These are phyloP conservation scores for Stichopus chloronotus DNA, from an alignment of 35 echinoderm and acorn worm genomes.

Conservation along the genomic window DNA sequence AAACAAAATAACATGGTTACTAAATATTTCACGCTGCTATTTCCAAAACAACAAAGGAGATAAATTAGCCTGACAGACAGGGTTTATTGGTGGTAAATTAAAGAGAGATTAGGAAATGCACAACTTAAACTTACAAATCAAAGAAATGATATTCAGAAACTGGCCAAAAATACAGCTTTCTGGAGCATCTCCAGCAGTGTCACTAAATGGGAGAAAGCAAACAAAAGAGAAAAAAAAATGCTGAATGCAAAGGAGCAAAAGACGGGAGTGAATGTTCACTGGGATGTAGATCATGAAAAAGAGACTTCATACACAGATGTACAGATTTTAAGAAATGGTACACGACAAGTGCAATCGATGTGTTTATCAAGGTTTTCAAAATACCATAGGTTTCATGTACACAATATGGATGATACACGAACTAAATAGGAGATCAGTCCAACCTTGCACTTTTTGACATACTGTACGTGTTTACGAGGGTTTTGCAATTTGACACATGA, in stretches of 20 bases:
- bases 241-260: neutral
- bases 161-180: conserved; percentile 99
- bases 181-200: conserved; percentile 80
- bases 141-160: conserved; percentile 83
- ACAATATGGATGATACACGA: too few relatives aligned
- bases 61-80: neutral
- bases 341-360: neutral
- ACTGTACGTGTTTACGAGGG: too few relatives aligned
- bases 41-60: neutral
- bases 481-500: too few relatives aligned
- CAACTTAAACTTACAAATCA: conserved; percentile 63
- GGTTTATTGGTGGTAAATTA: neutral
- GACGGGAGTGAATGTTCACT: neutral
- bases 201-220: conserved; percentile 64
- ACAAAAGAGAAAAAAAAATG: neutral
- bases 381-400: neutral
- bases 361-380: neutral
- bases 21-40: too few relatives aligned
- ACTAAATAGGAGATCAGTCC: too few relatives aligned
- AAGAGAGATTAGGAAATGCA: neutral
- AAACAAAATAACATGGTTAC: too few relatives aligned
- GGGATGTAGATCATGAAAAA: neutral
- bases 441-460: too few relatives aligned
- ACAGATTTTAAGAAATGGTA: neutral
- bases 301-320: neutral